Evolutionary conservation across 2,888 invertebrate genomes (phyloP).

Genomic region (Dugesia japonica): DNA sequence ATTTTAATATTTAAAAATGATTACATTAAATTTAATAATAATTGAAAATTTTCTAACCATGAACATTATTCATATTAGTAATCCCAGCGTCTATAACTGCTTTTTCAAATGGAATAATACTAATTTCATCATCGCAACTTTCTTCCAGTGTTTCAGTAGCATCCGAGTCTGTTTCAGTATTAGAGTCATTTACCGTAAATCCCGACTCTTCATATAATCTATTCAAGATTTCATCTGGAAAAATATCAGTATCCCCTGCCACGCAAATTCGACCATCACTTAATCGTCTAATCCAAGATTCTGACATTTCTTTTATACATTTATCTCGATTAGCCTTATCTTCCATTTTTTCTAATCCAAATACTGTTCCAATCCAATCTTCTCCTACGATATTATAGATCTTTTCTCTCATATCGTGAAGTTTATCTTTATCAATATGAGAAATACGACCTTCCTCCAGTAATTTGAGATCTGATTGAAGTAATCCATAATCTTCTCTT

Average conservation of each 20-base stretch:
- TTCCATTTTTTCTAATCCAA: not conserved
- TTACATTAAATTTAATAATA: too few relatives aligned
- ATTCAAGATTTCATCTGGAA: not conserved
- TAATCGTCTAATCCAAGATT: not conserved
- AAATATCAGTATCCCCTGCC: not conserved
- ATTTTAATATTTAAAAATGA: too few relatives aligned
- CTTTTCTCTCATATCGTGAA: not conserved
- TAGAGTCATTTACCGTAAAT: not conserved
- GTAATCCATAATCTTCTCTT: not conserved
- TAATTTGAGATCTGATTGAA: not conserved
- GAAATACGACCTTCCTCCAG: not conserved
- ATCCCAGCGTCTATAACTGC: too few relatives aligned
- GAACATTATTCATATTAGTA: too few relatives aligned
- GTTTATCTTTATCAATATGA: not conserved
- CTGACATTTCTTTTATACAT: not conserved
- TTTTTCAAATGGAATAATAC: too few relatives aligned
- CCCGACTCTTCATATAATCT: not conserved
- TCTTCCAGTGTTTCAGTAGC: slow-evolving; percentile 12
- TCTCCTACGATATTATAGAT: not conserved
- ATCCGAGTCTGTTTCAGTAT: not conserved
- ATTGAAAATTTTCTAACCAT: too few relatives aligned
- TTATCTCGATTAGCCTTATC: not conserved
- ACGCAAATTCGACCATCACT: not conserved
- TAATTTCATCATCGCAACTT: not conserved
- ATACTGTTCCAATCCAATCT: not conserved